These are phyloP conservation scores for Nesometra sesokonis DNA, from an alignment of 35 echinoderm and acorn worm species.

Conservation along the genomic window DNA sequence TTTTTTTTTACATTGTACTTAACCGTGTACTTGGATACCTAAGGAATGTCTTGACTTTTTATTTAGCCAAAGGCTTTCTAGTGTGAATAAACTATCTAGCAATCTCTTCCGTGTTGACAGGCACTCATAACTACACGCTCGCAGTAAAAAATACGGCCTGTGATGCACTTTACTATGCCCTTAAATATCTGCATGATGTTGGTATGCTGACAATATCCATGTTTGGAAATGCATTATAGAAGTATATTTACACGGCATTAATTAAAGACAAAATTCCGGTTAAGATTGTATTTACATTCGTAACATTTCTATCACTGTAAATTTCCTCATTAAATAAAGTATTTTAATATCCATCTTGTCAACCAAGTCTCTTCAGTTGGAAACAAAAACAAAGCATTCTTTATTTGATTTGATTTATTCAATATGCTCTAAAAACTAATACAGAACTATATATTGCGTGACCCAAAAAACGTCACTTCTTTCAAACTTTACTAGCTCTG, in stretches of 20 bases:
- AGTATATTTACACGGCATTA: background rate
- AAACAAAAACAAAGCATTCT: no score
- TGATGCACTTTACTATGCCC: background rate
- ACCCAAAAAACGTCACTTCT: no score
- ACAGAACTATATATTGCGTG: no score
- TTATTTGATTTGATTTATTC: no score
- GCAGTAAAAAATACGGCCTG: background rate
- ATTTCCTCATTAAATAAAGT: background rate
- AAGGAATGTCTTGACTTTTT: background rate
- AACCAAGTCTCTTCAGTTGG: no score
- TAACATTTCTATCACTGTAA: background rate
- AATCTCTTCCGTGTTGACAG: background rate
- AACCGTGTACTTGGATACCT: no score
- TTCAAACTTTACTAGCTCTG: no score
- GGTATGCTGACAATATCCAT: background rate
- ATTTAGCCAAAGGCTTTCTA: background rate
- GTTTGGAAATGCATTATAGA: background rate
- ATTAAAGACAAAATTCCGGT: background rate
- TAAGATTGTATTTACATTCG: background rate
- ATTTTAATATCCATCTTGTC: no score
- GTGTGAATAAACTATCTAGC: background rate
- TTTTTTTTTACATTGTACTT: no score
- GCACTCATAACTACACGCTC: background rate
- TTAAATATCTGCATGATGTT: background rate
- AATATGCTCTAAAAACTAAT: no score